phyloP scores from a whole-genome alignment of 2,888 invertebrate genomes.

The Caradrina kadenii region DNA sequence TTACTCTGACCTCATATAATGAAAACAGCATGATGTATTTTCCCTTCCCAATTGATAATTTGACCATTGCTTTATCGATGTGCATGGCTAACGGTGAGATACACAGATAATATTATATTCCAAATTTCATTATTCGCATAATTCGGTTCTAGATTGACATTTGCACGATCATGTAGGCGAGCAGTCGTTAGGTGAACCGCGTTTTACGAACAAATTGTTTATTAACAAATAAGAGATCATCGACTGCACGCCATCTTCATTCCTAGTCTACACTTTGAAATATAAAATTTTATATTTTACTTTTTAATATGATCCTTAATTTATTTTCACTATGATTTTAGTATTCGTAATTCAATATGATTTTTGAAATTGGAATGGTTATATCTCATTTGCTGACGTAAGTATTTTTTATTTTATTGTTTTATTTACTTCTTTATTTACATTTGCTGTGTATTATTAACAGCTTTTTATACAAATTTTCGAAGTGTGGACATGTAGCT shows the following conservation, averaged over 20 bases:
- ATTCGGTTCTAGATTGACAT: conserved; percentile 75
- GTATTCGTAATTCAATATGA: conserved; percentile 36
- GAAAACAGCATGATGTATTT: conserved; percentile 79
- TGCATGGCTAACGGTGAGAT: conserved; percentile 86
- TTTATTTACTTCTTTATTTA: conserved; percentile 35
- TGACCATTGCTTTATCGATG: conserved; percentile 82
- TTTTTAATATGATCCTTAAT: conserved; percentile 3
- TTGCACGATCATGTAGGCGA: conserved; percentile 83
- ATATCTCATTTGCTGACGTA: conserved; percentile 48
- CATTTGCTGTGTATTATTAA: conserved; percentile 46
- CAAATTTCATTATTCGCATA: conserved; percentile 74
- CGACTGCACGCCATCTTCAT: conserved; percentile 84
- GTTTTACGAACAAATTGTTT: conserved; percentile 42
- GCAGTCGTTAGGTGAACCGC: conserved; percentile 79
- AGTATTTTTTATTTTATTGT: conserved; percentile 42
- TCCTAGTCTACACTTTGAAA: conserved; percentile 86
- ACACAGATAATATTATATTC: conserved; percentile 75
- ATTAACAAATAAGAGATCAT: conserved; percentile 64
- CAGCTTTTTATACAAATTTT: conserved; percentile 69
- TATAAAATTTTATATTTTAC: conserved; percentile 22
- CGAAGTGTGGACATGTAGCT: conserved; percentile 84
- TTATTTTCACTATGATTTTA: conserved; percentile 36
- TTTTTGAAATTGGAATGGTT: conserved; percentile 41
- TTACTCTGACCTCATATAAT: conserved; percentile 86
- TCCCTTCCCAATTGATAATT: conserved; percentile 71